Conservation (phyloP, 2,113 vertebrate species). For the Neolamprologus hecqui region DNA sequence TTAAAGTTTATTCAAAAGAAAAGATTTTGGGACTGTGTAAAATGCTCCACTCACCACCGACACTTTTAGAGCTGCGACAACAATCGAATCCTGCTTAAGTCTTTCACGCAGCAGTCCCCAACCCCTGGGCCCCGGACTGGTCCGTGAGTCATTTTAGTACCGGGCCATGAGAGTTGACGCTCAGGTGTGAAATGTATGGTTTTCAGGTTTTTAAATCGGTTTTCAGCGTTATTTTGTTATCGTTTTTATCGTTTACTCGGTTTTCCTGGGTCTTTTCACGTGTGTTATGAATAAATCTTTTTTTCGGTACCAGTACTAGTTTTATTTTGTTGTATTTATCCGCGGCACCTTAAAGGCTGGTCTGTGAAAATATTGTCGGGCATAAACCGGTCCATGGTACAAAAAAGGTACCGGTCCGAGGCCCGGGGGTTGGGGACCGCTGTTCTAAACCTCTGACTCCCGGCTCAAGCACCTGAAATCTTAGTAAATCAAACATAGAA, state of each 20-base stretch:
- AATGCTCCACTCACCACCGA: not conserved
- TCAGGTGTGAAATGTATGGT: rapidly evolving
- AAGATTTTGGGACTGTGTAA: not conserved
- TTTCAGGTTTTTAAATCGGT: rapidly evolving
- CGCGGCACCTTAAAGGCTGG: rapidly evolving
- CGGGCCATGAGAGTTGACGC: rapidly evolving
- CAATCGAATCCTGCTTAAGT: rapidly evolving
- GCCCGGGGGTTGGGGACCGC: no score
- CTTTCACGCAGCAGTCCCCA: not conserved
- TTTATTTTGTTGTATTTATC: no score
- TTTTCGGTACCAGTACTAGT: rapidly evolving
- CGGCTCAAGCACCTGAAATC: not conserved
- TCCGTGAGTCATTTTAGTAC: rapidly evolving
- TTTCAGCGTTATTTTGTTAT: not conserved
- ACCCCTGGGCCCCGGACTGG: rapidly evolving
- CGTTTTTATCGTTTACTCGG: rapidly evolving
- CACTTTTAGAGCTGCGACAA: not conserved
- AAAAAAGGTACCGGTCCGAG: no score
- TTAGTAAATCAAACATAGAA: not conserved
- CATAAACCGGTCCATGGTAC: rapidly evolving
- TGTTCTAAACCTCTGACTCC: not conserved
- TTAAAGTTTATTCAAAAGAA: not conserved
- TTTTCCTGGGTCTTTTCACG: not conserved
- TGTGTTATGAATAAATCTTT: not conserved
- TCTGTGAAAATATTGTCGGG: no score